Evolutionary conservation across 2,888 invertebrate species (phyloP), one percentile per base, ranked within the genome.

Genomic region (Nemapogon koenigi): DNA sequence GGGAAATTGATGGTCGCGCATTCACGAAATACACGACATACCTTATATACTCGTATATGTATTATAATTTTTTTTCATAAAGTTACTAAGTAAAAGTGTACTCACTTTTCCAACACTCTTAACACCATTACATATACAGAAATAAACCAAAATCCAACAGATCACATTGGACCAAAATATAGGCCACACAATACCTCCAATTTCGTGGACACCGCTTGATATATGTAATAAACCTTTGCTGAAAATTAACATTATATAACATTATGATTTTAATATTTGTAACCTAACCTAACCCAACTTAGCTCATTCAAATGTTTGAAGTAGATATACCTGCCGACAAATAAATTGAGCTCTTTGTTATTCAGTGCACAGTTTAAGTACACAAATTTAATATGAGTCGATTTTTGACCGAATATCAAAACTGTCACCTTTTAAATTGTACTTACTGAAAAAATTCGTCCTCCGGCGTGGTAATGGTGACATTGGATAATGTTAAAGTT

Each of bases 101-200:
- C 51, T 57, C 49, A 89, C 90, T 81, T 91, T 92, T 55, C 91
- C 91, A 17, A 91, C 89, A 64, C 90, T 89, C 69, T 91, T 89
- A 43, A 95, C 91, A 35, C 95, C 94, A 49, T 90, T 89, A 68
- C 88, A 87, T 45, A 94, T 89, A 63, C 94, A 94, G 37, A 92
- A 70, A 62, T 90, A 95, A 10, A 91, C 86, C 35, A 91, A 62
- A 8, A 89, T 54, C 94, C 94, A 95, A 27, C 89, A 86, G 15
- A 92, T 64, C 1, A 88, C 55, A 41, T 94, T 84, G 50, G 88
- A 87, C 43, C 84, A 64, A 33, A 93, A 87, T 33, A 95, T 69
- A 1, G 89, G 89, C 89, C 90, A 91, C 4, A 93, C 88, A 15
- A 97, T 80, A 2, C 81, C 73, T 1, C 94, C 94, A 7, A 90